Evolutionary conservation across 2,113 vertebrate genomes (phyloP).

Genomic region (Scolopax mira): DNA sequence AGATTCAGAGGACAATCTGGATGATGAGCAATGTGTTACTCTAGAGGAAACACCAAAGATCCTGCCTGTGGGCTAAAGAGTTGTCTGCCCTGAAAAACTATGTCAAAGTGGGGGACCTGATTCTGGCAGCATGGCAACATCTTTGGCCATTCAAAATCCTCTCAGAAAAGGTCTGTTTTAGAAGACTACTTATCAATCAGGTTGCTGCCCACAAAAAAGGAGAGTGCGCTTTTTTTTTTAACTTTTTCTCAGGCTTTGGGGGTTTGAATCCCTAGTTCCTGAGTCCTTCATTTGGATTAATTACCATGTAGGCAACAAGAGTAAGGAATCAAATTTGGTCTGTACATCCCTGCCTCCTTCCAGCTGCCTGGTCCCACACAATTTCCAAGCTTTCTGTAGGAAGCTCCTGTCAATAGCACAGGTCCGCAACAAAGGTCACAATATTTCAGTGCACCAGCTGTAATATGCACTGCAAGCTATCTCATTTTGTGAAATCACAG

Average conservation of each 20-base stretch:
- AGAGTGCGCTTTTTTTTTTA: background rate
- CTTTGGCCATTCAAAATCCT: background rate
- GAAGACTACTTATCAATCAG: background rate
- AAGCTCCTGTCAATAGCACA: background rate
- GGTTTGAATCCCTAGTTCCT: background rate
- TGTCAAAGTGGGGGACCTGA: background rate
- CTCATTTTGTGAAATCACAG: background rate
- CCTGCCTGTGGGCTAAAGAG: background rate
- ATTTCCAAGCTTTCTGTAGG: background rate
- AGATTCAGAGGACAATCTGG: background rate
- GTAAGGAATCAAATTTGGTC: background rate
- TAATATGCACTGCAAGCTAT: background rate
- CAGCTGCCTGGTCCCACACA: background rate
- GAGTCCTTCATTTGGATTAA: background rate
- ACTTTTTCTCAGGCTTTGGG: background rate
- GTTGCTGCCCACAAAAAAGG: background rate
- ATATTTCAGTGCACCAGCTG: background rate
- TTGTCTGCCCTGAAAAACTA: background rate
- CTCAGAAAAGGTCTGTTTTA: background rate
- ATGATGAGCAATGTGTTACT: background rate
- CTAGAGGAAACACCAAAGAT: background rate
- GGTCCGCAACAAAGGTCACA: background rate
- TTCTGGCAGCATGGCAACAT: background rate
- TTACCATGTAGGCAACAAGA: background rate
- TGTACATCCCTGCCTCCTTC: rapidly evolving